Evolutionary conservation across 2,113 vertebrate species (phyloP).

Genomic region (Recurvirostra avosetta): DNA sequence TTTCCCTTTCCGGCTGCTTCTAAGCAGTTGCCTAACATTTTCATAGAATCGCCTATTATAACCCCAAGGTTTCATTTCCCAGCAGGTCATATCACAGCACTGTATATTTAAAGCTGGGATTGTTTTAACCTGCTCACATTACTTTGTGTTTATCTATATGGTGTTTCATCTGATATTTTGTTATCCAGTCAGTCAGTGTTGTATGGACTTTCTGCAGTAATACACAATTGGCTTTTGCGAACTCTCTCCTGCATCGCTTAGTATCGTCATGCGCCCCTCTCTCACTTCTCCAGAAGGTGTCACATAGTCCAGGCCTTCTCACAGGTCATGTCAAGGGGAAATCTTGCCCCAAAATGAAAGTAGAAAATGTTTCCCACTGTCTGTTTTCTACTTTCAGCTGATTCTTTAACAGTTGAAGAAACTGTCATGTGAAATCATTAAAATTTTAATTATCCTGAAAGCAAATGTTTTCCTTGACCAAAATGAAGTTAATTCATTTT

Average conservation of each 20-base stretch:
- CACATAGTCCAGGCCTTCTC: neutral
- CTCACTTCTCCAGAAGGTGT: neutral
- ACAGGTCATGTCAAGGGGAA: neutral
- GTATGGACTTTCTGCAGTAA: neutral
- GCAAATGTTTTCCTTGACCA: neutral
- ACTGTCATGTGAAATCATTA: neutral
- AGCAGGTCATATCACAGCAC: neutral
- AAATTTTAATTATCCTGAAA: neutral
- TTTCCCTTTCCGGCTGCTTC: neutral
- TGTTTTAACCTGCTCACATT: neutral
- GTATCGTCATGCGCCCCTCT: neutral
- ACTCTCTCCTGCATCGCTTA: neutral
- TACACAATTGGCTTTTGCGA: neutral
- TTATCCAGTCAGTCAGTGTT: neutral
- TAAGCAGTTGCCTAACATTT: neutral
- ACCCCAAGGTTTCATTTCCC: neutral
- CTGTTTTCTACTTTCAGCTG: neutral
- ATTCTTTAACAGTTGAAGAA: neutral
- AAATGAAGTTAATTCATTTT: neutral
- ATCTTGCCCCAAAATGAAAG: neutral
- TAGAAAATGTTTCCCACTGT: neutral
- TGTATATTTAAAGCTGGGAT: neutral
- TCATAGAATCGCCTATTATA: neutral
- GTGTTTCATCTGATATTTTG: neutral
- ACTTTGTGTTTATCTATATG: neutral